Percentiles rank a stretch among this genome's conserved stretches.
phyloP scores from a whole-genome alignment of 2,113 vertebrate genomes.

The Serinus canaria region DNA sequence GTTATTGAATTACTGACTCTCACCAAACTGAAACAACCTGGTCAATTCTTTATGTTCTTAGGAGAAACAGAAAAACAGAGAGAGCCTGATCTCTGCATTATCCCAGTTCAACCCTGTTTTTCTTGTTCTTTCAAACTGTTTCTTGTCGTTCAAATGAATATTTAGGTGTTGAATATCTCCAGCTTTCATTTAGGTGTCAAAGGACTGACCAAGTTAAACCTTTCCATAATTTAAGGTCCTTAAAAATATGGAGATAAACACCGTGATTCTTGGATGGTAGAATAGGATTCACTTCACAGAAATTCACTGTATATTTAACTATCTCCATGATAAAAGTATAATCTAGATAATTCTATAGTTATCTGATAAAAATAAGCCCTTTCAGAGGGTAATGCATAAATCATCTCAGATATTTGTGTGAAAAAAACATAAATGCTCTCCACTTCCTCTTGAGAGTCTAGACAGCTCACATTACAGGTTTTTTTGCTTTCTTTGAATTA shows the following conservation, averaged over 20 bases:
- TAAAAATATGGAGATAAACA: neutral
- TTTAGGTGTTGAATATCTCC: neutral
- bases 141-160: neutral
- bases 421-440: neutral
- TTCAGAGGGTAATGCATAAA: neutral
- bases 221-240: neutral
- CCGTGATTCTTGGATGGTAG: neutral
- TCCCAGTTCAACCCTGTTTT: neutral
- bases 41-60: neutral
- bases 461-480: neutral
- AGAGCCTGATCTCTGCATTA: neutral
- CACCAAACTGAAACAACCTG: neutral
- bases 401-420: neutral
- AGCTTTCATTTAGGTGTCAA: neutral
- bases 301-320: neutral
- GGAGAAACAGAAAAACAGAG: neutral
- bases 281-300: neutral
- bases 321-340: neutral
- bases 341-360: neutral
- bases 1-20: slow-evolving; percentile 6
- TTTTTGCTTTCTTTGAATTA: neutral
- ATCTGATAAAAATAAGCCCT: neutral
- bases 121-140: neutral
- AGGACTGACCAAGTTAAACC: neutral
- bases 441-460: neutral